Percentiles rank a stretch among this genome's conserved stretches.
Evolutionary conservation across 2,888 invertebrate genomes (phyloP).

Genomic region (Pandemis cinnamomeana): DNA sequence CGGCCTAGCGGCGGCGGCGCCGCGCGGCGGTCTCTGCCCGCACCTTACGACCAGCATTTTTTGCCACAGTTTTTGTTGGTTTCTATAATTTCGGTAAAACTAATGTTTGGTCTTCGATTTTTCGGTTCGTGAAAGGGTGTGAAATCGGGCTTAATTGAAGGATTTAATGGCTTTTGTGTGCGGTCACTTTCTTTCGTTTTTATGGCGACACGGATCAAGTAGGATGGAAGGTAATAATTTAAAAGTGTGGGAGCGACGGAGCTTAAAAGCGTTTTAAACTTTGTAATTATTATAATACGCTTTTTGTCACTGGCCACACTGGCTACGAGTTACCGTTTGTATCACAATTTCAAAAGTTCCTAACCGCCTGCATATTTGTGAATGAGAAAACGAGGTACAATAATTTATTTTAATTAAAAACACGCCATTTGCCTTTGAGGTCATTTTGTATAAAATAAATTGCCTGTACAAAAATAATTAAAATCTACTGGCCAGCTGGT

Average conservation of each 20-base stretch:
- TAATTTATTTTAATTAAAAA: constrained; percentile 65
- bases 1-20: constrained; percentile 45
- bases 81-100: constrained; percentile 82
- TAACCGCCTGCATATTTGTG: constrained; percentile 53
- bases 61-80: constrained; percentile 76
- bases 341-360: constrained; percentile 43
- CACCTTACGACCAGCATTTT: constrained; percentile 61
- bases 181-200: constrained; percentile 73
- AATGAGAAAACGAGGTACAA: constrained; percentile 50
- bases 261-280: constrained; percentile 42
- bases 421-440: constrained; percentile 55
- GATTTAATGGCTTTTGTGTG: constrained; percentile 79
- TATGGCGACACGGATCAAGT: constrained; percentile 47
- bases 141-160: constrained; percentile 82
- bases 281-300: constrained; percentile 19
- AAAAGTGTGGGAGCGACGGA: constrained; percentile 39
- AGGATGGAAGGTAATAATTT: constrained; percentile 47
- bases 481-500: constrained; percentile 48
- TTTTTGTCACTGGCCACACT: constrained; percentile 1
- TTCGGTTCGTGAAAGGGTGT: constrained; percentile 84
- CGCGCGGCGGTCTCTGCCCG: constrained; percentile 56
- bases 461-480: constrained; percentile 42
- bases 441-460: constrained; percentile 59
- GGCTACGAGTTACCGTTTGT: not conserved
- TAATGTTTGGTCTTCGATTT: constrained; percentile 84